Evolutionary conservation across 1,140 invertebrate genomes (phyloP), one percentile per base, ranked within the genome.

Genomic region (Spodoptera litura): DNA sequence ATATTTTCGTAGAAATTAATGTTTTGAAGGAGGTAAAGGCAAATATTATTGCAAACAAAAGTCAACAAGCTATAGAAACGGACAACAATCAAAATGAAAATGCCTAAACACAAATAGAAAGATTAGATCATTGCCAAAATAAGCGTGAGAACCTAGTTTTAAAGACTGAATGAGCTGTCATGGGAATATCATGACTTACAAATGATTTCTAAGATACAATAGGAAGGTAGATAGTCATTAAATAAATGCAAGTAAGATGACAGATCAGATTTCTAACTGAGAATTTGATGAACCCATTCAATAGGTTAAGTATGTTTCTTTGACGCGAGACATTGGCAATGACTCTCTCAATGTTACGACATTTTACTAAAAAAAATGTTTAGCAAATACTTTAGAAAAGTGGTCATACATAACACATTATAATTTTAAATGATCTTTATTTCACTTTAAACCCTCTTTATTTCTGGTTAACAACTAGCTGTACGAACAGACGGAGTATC

Each of bases 231-330:
- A 13, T 27, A 2, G 27, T 52, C 25, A 70, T 70, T 31, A 53
- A 70, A 70, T 70, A 53, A 53, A 70, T 53, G 66, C 66, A 53
- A 53, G 44, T 70, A 70, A 70, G 53, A 70, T 70, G 25, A 70
- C 66, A n/a, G 11, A 35, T 25, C 11, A 70, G 49, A 53, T 70
- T 70, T 70, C 66, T 70, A 52, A 51, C 25, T 8, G 13, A 31
- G 20, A 12, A 66, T 49, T 4, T 31, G 49, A 70, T 70, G 49
- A 70, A 70, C 20, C 25, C 6, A 27, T 31, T 70, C 4, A 31
- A 31, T 13, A 27, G 66, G 12, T 52, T 27, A 52, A 52, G 49
- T 51, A 52, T 53, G 11, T 49, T 12, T 49, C 62, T 51, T 51
- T 20, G 15, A 49, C 9, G 15, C 49, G 62, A 66, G 44, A 49